phyloP scores from a whole-genome alignment of 2,113 vertebrate genomes.

The Cyprinodon tularosa region DNA sequence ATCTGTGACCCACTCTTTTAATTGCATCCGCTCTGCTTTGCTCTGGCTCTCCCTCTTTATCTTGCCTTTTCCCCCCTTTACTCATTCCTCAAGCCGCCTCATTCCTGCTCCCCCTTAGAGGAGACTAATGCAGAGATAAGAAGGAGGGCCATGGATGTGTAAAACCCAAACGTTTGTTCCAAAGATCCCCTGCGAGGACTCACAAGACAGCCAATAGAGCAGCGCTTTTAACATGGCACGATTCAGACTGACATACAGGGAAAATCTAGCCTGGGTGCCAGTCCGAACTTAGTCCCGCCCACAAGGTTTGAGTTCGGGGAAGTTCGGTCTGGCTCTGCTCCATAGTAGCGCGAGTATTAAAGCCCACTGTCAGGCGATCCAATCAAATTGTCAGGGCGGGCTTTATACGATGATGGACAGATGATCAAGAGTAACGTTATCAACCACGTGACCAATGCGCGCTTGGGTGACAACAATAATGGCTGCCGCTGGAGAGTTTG shows the following conservation, averaged over 20 bases:
- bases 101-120: slow-evolving; percentile 49
- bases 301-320: too few relatives aligned
- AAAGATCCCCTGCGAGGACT: slow-evolving; percentile 26
- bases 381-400: too few relatives aligned
- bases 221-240: slow-evolving; percentile 2
- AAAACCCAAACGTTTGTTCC: slow-evolving; percentile 13
- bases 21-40: slow-evolving; percentile 74
- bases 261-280: too few relatives aligned
- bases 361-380: too few relatives aligned
- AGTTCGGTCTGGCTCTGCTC: too few relatives aligned
- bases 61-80: slow-evolving; percentile 58
- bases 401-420: too few relatives aligned
- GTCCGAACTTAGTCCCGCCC: too few relatives aligned
- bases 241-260: not conserved
- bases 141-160: slow-evolving; percentile 37
- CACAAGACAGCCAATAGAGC: slow-evolving; percentile 8
- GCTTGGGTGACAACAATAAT: too few relatives aligned
- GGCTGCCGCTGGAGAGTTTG: too few relatives aligned
- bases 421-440: too few relatives aligned
- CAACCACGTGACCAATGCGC: too few relatives aligned
- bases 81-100: slow-evolving; percentile 66
- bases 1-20: slow-evolving; percentile 80
- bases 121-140: slow-evolving; percentile 69
- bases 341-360: too few relatives aligned
- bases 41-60: slow-evolving; percentile 72